Base-by-base conservation (phyloP, 2,888 invertebrate genomes). In the Ashinkailepas kermadecensis region DNA sequence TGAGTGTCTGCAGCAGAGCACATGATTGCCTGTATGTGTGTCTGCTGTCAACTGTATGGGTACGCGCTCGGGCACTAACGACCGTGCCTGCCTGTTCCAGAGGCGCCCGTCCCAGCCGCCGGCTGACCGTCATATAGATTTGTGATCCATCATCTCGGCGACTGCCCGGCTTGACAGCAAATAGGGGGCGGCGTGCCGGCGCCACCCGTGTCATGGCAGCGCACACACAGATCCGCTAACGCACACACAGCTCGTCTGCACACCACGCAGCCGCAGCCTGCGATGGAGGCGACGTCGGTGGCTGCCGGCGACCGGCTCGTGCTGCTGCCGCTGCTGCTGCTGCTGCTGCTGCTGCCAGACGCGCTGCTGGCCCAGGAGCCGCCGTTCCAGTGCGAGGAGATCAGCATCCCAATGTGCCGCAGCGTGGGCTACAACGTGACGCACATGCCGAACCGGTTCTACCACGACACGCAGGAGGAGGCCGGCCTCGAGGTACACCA, bases 391-490 rank as follows among this genome's bases (percentile, higher is more conserved):
- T 99, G 99, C 90, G 96, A 98, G 87, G 93, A 94, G 59, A 97
- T 99, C 85, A 95, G 94, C 65, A 95, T 98, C 85, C 94, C 94
- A 81, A 89, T 96, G 86, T 99, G 99, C 89, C 92, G 93, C 88
- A 95, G 96, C 87, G 93, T 99, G 84, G 92, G 93, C 84, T 99
- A 99, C 86, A 99, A 99, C 88, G 91, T 93, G 89, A 99, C 99
- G 0, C 95, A 97, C 85, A 95, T 97, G 93, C 99, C 99, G 0
- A 99, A 99, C 89, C 87, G 97, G 83, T 89, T 98, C 85, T 93
- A 94, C 84, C 97, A 98, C 86, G 93, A 93, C 84, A 95, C 93
- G 85, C 97, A 98, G 86, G 95, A 97, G 87, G 97, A 98, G 86
- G 98, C 98, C 81, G 96, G 95, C 0, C 90, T 94, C 84, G 97